Evolutionary conservation across 2,888 invertebrate genomes (phyloP), one percentile per base, ranked within the genome.

Genomic region (Lysandra coridon): DNA sequence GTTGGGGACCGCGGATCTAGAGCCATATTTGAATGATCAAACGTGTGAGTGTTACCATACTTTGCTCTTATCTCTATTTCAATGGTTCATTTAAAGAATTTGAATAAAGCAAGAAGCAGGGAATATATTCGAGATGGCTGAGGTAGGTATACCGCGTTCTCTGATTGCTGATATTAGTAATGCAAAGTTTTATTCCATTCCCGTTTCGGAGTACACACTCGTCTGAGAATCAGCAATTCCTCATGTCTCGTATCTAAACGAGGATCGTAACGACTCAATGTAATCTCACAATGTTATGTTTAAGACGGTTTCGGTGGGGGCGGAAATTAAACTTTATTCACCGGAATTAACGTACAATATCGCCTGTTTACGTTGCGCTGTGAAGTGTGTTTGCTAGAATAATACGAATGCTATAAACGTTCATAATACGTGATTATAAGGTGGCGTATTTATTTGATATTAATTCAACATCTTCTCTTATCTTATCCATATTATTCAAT

Each of bases 181-280:
- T 69, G 33, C 33, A 69, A 69, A 69, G 33, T 69, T 78, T 64
- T 78, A 78, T 78, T 69, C 69, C 44, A 53, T 75, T 80, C 73
- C 78, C 85, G 44, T 49, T 44, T 49, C 75, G 23, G 14, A 49
- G 12, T 53, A 75, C 75, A 30, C 12, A 30, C 44, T 23, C 44
- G 76, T 76, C 53, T 88, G 88, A 87, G 90, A 91, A 92, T 90
- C 90, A 91, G 89, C 93, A 91, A 93, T 93, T 88, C 92, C 87
- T 93, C 93, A 92, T 91, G 89, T 85, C 86, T 86, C 89, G 80
- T 93, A 94, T 94, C 93, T 94, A 92, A 94, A 94, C 92, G 93
- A 92, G 92, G 87, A 94, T 93, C 93, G 89, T 92, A 93, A 93
- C 90, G 92, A 92, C 92, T 91, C 87, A 87, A 88, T 87, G 92